phyloP scores from a whole-genome alignment of 2,113 vertebrate species.

The Gobius niger region DNA sequence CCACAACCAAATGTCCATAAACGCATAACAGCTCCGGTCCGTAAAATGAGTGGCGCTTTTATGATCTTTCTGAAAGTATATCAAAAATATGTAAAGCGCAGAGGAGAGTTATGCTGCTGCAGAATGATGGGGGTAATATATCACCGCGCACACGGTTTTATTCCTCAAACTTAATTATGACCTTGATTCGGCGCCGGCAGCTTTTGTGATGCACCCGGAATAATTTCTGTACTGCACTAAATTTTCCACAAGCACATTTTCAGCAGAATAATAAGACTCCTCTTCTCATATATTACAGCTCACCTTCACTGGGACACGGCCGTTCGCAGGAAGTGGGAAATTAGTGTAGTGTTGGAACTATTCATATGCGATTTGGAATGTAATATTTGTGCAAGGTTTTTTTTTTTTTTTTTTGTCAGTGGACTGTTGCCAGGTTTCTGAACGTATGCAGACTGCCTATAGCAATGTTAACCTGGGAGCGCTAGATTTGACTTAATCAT shows the following conservation, averaged over 20 bases:
- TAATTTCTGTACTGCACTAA: conserved; percentile 34
- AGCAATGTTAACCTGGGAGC: no score
- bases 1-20: background rate
- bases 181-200: conserved; percentile 38
- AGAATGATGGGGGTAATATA: background rate
- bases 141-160: conserved; percentile 4
- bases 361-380: background rate
- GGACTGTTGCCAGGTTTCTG: no score
- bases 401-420: no score
- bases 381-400: no score
- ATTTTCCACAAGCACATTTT: conserved; percentile 32
- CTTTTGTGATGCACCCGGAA: conserved; percentile 27
- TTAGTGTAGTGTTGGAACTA: background rate
- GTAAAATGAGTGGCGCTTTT: background rate
- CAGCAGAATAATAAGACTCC: conserved; percentile 46
- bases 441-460: no score
- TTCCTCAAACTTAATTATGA: conserved; percentile 27
- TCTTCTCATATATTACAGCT: conserved; percentile 38
- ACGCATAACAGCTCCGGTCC: background rate
- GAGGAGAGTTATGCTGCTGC: background rate
- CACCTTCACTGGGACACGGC: conserved; percentile 27
- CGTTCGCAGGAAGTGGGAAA: conserved; percentile 13
- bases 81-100: background rate
- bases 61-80: background rate
- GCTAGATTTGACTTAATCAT: no score